Evolutionary conservation across 2,888 invertebrate genomes (phyloP).

Genomic region (Metacarcinus magister): DNA sequence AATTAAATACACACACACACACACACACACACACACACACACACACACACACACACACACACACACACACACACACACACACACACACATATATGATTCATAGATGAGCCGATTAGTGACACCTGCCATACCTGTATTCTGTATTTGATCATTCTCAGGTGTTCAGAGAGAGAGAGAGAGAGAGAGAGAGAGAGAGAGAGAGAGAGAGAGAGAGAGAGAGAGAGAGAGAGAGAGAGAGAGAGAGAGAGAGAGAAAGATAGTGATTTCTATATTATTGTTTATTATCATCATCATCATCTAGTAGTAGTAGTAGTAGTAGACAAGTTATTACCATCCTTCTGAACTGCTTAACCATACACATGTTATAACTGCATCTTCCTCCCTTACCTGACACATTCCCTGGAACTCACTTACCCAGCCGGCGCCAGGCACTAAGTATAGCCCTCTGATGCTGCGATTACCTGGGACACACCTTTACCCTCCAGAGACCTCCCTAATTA

Average conservation of each 20-base stretch:
- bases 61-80: slow-evolving; percentile 26
- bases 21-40: background rate
- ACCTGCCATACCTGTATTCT: background rate
- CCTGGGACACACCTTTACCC: background rate
- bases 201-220: too few relatives aligned
- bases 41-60: slow-evolving; percentile 7
- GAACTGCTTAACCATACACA: too few relatives aligned
- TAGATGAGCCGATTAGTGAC: background rate
- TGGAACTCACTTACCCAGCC: too few relatives aligned
- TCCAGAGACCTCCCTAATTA: slow-evolving; percentile 5
- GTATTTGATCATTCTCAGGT: background rate
- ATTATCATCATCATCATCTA: too few relatives aligned
- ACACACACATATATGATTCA: background rate
- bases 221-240: too few relatives aligned
- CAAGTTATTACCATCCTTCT: too few relatives aligned
- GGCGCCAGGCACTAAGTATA: background rate
- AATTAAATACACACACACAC: background rate
- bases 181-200: too few relatives aligned
- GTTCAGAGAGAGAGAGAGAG: background rate
- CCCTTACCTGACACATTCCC: too few relatives aligned
- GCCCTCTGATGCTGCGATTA: background rate
- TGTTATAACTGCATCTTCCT: too few relatives aligned
- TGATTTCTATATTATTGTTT: too few relatives aligned
- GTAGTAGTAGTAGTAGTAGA: slow-evolving; percentile 26
- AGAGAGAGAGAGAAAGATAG: too few relatives aligned